Evolutionary conservation across 2,888 invertebrate species (phyloP).

Genomic region (Listrodromus nycthemerus): DNA sequence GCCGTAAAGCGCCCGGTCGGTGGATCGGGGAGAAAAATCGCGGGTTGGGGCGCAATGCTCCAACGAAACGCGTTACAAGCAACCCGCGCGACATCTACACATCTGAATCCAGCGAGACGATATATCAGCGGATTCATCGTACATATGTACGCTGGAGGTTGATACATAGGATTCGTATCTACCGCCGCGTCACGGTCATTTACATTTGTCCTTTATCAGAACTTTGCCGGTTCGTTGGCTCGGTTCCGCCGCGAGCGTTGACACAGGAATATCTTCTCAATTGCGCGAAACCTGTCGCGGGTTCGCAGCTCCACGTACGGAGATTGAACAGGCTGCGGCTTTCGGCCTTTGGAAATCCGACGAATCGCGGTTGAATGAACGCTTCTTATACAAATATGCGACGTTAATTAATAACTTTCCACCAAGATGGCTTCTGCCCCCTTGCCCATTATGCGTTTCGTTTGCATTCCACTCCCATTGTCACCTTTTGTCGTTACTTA

Average conservation of each 20-base stretch:
- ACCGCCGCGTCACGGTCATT: constrained; percentile 48
- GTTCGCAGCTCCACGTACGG: neutral
- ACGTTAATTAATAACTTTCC: constrained; percentile 22
- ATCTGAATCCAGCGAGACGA: constrained; percentile 43
- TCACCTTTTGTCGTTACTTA: constrained; percentile 21
- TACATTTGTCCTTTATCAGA: constrained; percentile 53
- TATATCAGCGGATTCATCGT: constrained; percentile 43
- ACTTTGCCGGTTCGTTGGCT: constrained; percentile 33
- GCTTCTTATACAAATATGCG: constrained; percentile 1
- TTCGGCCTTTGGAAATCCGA: neutral
- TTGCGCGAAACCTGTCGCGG: neutral
- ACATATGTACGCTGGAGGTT: constrained; percentile 12
- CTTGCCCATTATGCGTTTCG: constrained; percentile 15
- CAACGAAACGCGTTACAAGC: constrained; percentile 56
- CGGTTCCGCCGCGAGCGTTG: neutral
- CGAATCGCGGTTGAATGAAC: neutral
- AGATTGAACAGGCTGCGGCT: neutral
- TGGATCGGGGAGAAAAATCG: constrained; percentile 19
- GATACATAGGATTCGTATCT: constrained; percentile 43
- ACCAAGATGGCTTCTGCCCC: constrained; percentile 3
- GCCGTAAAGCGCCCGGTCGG: neutral
- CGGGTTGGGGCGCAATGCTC: constrained; percentile 38
- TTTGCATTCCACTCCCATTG: constrained; percentile 2
- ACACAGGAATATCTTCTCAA: constrained; percentile 29
- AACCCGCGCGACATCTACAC: constrained; percentile 30